A percentile compares a stretch with the other conserved stretches of the same genome.
phyloP scores from a whole-genome alignment of 2,888 invertebrate species.

The Andrena hattorfiana region DNA sequence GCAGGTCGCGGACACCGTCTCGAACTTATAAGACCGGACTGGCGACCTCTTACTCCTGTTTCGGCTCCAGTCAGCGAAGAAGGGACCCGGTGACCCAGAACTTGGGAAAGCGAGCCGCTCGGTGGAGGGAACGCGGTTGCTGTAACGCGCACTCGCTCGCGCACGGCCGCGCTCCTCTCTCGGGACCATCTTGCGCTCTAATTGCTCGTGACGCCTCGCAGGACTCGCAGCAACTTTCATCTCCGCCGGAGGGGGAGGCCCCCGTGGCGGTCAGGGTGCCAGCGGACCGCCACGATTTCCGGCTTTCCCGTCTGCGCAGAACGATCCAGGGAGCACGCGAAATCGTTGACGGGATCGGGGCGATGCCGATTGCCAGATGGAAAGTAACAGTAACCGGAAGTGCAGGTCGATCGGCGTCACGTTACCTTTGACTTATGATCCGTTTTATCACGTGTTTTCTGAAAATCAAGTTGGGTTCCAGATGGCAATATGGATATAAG shows the following conservation, averaged over 20 bases:
- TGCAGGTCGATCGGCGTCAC: background rate
- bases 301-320: constrained; percentile 57
- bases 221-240: constrained; percentile 45
- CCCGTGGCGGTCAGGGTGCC: constrained; percentile 10
- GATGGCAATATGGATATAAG: too few species aligned
- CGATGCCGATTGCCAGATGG: constrained; percentile 9
- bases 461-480: too few species aligned
- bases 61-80: constrained; percentile 40
- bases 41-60: constrained; percentile 69
- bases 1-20: constrained; percentile 5
- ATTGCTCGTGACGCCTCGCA: constrained; percentile 77
- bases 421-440: background rate
- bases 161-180: constrained; percentile 39
- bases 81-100: constrained; percentile 81
- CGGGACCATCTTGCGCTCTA: constrained; percentile 76
- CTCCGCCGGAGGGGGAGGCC: constrained; percentile 35
- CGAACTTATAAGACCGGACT: constrained; percentile 50
- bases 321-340: constrained; percentile 22
- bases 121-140: constrained; percentile 34
- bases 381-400: constrained; percentile 40
- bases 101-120: constrained; percentile 77
- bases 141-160: constrained; percentile 7
- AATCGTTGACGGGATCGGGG: constrained; percentile 22
- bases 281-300: constrained; percentile 49
- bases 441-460: background rate